Conservation (phyloP, 2,888 invertebrate species). For the Hedychridium roseum region DNA sequence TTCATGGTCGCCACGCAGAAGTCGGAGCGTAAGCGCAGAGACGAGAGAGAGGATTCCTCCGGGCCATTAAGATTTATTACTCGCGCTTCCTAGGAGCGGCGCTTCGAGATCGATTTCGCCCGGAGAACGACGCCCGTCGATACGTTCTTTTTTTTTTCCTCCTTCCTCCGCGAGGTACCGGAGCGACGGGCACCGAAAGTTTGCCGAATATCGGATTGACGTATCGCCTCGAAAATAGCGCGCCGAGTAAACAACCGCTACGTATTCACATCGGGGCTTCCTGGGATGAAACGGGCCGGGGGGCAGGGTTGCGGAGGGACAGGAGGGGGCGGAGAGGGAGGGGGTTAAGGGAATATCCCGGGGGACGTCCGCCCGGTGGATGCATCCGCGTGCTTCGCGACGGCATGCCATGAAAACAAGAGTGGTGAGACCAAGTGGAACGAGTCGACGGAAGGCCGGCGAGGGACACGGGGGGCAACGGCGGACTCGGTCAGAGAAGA, state of each 20-base stretch:
- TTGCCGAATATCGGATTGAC: slow-evolving; percentile 56
- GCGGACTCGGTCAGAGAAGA: slow-evolving; percentile 12
- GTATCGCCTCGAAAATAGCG: slow-evolving; percentile 57
- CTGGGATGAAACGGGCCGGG: no score
- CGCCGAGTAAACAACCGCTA: slow-evolving; percentile 59
- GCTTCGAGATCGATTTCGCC: slow-evolving; percentile 34
- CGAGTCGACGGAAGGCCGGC: slow-evolving; percentile 3
- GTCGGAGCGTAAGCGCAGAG: slow-evolving; percentile 7
- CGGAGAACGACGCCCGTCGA: slow-evolving; percentile 12
- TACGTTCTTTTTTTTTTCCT: no score
- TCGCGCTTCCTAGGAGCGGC: slow-evolving; percentile 31
- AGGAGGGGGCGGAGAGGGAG: no score
- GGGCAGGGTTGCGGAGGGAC: no score
- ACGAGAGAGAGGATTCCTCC: slow-evolving; percentile 6
- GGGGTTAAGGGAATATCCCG: slow-evolving; percentile 33
- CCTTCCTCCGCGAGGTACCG: slow-evolving; percentile 21
- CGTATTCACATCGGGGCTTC: slow-evolving; percentile 45
- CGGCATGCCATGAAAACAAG: slow-evolving; percentile 28
- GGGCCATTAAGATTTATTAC: slow-evolving; percentile 29
- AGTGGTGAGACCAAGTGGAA: neutral
- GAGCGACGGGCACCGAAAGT: slow-evolving; percentile 40
- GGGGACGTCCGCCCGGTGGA: slow-evolving; percentile 36
- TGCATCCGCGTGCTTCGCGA: slow-evolving; percentile 33
- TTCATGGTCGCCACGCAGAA: neutral
- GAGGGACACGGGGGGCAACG: slow-evolving; percentile 19